A percentile compares a stretch with the other conserved stretches of the same genome.
Evolutionary conservation across 2,888 invertebrate genomes (phyloP).

Genomic region (Formica aserva): DNA sequence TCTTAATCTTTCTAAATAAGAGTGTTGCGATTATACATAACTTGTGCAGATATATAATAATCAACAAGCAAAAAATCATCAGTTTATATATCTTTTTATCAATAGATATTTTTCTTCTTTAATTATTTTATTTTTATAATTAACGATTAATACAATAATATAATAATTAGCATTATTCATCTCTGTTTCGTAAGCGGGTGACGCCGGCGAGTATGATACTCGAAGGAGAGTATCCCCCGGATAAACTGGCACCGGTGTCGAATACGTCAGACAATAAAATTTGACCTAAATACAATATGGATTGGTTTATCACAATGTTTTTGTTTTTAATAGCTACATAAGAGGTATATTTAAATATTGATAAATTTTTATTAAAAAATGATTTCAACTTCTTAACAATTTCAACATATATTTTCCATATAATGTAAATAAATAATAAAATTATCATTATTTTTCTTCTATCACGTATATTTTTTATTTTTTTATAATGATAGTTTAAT

Average conservation of each 20-base stretch:
- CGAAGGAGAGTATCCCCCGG: conserved; percentile 87
- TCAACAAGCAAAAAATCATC: background rate
- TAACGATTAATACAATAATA: background rate
- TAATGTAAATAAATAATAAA: background rate
- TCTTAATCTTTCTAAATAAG: conserved; percentile 2
- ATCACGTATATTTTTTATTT: background rate
- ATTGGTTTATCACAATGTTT: too few species aligned
- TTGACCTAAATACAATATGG: too few species aligned
- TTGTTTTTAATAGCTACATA: too few species aligned
- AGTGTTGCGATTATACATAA: background rate
- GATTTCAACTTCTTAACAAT: background rate
- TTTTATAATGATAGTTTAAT: background rate
- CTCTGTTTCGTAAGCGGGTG: conserved; percentile 89
- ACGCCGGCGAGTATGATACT: conserved; percentile 89
- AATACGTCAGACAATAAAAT: conserved; percentile 89
- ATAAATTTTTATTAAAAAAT: background rate
- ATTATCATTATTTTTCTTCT: background rate
- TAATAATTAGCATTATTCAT: conserved; percentile 82
- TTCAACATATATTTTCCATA: background rate
- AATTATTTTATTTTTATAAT: conserved; percentile 21
- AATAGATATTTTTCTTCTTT: background rate
- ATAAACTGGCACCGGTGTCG: conserved; percentile 88
- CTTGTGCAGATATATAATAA: background rate
- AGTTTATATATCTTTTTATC: background rate
- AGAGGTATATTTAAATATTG: background rate